Percentiles rank a stretch among this genome's conserved stretches.
phyloP scores from a whole-genome alignment of 2,113 vertebrate species.

The Etheostoma cragini region DNA sequence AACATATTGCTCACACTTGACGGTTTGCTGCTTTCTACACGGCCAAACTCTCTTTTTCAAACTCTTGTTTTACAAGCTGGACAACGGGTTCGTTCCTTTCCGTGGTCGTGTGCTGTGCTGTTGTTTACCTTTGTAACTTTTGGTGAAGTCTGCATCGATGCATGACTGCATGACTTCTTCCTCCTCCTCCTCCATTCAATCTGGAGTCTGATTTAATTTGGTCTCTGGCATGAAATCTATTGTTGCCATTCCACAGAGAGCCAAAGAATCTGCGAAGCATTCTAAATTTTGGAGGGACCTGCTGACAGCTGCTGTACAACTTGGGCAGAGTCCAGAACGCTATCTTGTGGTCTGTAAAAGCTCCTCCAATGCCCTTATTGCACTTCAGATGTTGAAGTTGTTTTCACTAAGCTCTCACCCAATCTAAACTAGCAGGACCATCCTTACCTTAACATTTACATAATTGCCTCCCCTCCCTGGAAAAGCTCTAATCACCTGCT shows the following conservation, averaged over 20 bases:
- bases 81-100: too few species aligned
- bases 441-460: conserved; percentile 50
- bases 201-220: conserved; percentile 63
- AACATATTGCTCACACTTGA: too few species aligned
- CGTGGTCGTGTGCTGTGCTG: too few species aligned
- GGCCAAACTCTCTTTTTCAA: too few species aligned
- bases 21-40: too few species aligned
- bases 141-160: too few species aligned
- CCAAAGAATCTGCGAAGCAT: conserved; percentile 71
- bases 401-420: conserved; percentile 55
- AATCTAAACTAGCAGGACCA: conserved; percentile 59
- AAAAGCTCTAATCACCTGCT: conserved; percentile 37
- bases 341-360: conserved; percentile 72
- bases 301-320: conserved; percentile 79
- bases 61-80: too few species aligned
- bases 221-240: conserved; percentile 60
- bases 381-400: conserved; percentile 66
- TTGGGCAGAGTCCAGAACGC: conserved; percentile 63
- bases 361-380: conserved; percentile 68
- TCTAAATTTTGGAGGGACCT: conserved; percentile 66
- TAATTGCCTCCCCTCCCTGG: conserved; percentile 3
- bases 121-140: too few species aligned
- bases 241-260: conserved; percentile 76
- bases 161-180: conserved; percentile 43
- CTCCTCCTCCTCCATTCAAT: conserved; percentile 38